Evolutionary conservation across 2,113 vertebrate species (phyloP).

Genomic region (Nesospiza acunhae): DNA sequence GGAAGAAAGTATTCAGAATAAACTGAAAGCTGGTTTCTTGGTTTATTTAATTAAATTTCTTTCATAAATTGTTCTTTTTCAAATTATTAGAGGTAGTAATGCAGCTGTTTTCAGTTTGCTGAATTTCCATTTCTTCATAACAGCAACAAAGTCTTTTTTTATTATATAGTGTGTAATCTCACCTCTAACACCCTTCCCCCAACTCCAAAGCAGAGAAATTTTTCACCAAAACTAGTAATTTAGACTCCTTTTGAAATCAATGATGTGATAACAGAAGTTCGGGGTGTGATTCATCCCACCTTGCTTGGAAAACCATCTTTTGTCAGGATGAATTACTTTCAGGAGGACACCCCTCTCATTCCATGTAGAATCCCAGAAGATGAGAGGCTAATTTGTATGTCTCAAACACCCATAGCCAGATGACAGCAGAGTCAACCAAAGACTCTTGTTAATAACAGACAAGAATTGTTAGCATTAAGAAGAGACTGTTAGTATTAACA

Average conservation of each 20-base stretch:
- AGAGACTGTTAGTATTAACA: neutral
- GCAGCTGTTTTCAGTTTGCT: neutral
- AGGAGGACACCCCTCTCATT: neutral
- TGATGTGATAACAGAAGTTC: neutral
- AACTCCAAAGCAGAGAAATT: accelerated
- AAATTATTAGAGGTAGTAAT: neutral
- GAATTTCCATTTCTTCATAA: neutral
- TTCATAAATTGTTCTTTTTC: neutral
- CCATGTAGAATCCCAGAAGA: neutral
- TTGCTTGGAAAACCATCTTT: neutral
- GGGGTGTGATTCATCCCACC: neutral
- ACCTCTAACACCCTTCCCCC: neutral
- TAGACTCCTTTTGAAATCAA: neutral
- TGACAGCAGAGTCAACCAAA: neutral
- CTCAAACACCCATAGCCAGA: neutral
- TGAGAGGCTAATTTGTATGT: neutral
- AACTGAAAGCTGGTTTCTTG: neutral
- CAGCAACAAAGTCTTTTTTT: neutral
- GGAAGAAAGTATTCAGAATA: neutral
- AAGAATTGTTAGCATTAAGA: neutral
- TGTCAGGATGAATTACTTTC: neutral
- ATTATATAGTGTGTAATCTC: accelerated
- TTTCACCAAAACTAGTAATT: neutral
- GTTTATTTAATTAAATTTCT: neutral
- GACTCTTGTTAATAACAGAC: neutral